Evolutionary conservation across 2,888 invertebrate species (phyloP), one percentile per base, ranked within the genome.

Genomic region (Parnassius orleans): DNA sequence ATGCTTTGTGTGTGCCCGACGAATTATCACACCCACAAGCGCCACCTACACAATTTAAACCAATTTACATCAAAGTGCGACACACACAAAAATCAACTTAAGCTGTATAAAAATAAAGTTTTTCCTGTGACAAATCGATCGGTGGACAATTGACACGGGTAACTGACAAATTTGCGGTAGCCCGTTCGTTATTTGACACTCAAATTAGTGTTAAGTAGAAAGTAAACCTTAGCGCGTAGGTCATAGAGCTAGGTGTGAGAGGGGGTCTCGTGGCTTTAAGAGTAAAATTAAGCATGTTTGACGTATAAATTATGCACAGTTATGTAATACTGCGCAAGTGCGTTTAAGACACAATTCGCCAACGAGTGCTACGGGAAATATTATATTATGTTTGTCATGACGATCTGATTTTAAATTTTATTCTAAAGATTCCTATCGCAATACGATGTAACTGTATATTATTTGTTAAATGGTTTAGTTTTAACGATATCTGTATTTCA

Each of bases 21-120:
- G 86, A 87, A 90, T 91, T 91, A 91, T 87, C 90, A 87, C 90
- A 81, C 89, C 90, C 86, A 90, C 87, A 72, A 79, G 83, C 87
- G 84, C 78, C 79, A 75, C 80, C 80, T 73, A 86, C 87, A 82
- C 84, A 77, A 77, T 77, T 74, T 72, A 66, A 72, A 72, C 77
- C 77, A 78, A 73, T 74, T 74, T 79, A 72, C 75, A 75, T 76
- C 76, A 71, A 71, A 73, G 66, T 66, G 69, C 72, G 71, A 71
- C 73, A 70, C 75, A 73, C 70, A 73, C 75, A 71, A 86, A 78
- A 79, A 74, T 82, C 74, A 69, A 79, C 84, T 73, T 72, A 80
- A 81, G 60, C 65, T 65, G 73, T 61, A 62, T 69, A 66, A 67
- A 72, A 74, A 79, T 82, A 86, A 76, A 76, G 78, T 67, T 71